These are phyloP conservation scores for Mimumesa dahlbomi DNA, from an alignment of 2,888 invertebrate genomes.

Conservation along the genomic window DNA sequence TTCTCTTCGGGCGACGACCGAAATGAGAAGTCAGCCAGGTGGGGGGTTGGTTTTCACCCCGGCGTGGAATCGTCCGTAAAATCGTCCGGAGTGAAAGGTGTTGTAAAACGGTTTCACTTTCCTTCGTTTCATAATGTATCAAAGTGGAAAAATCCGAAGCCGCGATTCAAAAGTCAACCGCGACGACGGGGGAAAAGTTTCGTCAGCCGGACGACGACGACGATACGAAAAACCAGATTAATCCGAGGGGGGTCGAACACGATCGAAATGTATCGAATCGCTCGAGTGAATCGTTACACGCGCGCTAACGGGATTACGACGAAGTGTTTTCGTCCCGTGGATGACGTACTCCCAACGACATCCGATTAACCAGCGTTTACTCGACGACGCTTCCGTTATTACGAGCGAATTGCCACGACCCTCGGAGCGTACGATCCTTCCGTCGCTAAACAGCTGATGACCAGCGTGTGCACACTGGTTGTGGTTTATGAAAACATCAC, in stretches of 20 bases:
- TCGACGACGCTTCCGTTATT: slow-evolving; percentile 70
- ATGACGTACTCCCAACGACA: slow-evolving; percentile 62
- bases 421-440: slow-evolving; percentile 53
- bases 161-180: too few relatives aligned
- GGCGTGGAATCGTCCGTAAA: slow-evolving; percentile 9
- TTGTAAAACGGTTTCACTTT: slow-evolving; percentile 20
- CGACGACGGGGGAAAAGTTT: background rate
- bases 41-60: background rate
- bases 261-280: slow-evolving; percentile 15
- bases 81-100: slow-evolving; percentile 19
- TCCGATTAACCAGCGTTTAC: slow-evolving; percentile 67
- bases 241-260: background rate
- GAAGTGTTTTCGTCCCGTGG: slow-evolving; percentile 47
- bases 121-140: background rate
- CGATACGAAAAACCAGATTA: slow-evolving; percentile 5
- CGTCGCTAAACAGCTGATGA: slow-evolving; percentile 72
- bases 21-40: background rate
- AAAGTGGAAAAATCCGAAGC: too few relatives aligned
- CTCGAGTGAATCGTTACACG: slow-evolving; percentile 3
- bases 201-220: too few relatives aligned
- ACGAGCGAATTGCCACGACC: slow-evolving; percentile 67
- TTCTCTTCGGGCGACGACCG: slow-evolving; percentile 1
- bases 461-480: slow-evolving; percentile 51
- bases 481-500: too few relatives aligned
- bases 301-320: slow-evolving; percentile 23